Conservation (phyloP, 2,113 vertebrate genomes). For the Aptenodytes forsteri region DNA sequence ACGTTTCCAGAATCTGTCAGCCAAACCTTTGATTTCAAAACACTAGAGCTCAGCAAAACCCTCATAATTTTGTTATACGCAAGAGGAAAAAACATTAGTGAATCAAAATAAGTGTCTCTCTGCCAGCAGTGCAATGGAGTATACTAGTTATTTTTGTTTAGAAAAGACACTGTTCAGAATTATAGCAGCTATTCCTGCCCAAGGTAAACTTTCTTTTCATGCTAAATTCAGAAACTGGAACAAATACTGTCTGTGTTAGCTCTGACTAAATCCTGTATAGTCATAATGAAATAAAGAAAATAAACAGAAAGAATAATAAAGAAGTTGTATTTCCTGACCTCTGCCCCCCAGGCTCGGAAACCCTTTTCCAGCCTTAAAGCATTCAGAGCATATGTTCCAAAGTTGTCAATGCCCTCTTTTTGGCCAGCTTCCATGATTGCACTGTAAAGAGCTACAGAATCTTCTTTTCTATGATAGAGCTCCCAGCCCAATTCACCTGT, state of each 20-base stretch:
- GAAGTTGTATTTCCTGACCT: conserved; percentile 76
- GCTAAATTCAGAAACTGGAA: background rate
- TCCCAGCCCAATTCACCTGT: conserved; percentile 97
- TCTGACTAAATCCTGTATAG: background rate
- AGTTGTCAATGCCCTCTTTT: conserved; percentile 90
- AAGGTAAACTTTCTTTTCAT: background rate
- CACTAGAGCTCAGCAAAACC: background rate
- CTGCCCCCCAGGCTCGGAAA: conserved; percentile 95
- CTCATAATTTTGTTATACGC: background rate
- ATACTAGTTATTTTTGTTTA: background rate
- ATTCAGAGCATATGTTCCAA: conserved; percentile 92
- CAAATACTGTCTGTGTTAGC: background rate
- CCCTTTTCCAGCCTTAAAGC: conserved; percentile 92
- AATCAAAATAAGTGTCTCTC: background rate
- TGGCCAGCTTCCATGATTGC: conserved; percentile 89
- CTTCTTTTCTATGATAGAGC: conserved; percentile 86
- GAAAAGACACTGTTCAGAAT: background rate
- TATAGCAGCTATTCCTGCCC: background rate
- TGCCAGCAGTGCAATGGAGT: background rate
- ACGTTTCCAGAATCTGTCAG: background rate
- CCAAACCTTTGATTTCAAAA: background rate
- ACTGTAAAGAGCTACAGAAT: conserved; percentile 82
- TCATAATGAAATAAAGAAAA: background rate
- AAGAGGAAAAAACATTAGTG: background rate
- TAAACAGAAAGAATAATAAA: background rate